Evolutionary conservation across 2,888 invertebrate genomes (phyloP).

Genomic region (Himalopsyche tibetana): DNA sequence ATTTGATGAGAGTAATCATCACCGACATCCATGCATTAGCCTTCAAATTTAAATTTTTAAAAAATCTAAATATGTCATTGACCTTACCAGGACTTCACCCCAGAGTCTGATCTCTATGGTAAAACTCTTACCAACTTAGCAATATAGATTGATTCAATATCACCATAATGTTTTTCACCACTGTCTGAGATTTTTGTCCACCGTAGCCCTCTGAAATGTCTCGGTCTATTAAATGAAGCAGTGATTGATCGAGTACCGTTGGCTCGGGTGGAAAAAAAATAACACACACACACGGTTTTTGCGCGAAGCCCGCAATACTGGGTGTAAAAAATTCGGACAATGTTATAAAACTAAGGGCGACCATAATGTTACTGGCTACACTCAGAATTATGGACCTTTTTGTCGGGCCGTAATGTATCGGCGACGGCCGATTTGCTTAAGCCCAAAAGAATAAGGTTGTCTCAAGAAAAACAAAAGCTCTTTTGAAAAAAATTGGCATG

Average conservation of each 20-base stretch:
- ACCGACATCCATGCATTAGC: too few species aligned
- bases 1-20: too few species aligned
- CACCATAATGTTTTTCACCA: neutral
- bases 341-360: slow-evolving; percentile 61
- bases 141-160: too few species aligned
- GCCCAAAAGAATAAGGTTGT: neutral
- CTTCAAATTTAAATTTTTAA: too few species aligned
- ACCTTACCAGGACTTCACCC: too few species aligned
- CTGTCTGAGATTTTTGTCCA: slow-evolving; percentile 4
- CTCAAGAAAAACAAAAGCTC: neutral
- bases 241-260: slow-evolving; percentile 64
- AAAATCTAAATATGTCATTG: too few species aligned
- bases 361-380: slow-evolving; percentile 49
- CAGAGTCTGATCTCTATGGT: too few species aligned
- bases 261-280: slow-evolving; percentile 56
- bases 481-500: neutral
- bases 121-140: too few species aligned
- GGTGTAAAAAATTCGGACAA: slow-evolving; percentile 58
- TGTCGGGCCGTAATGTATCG: slow-evolving; percentile 55
- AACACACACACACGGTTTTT: slow-evolving; percentile 54
- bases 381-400: slow-evolving; percentile 56
- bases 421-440: slow-evolving; percentile 48
- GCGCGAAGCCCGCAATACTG: slow-evolving; percentile 20
- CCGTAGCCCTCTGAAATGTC: slow-evolving; percentile 53
- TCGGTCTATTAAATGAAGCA: slow-evolving; percentile 64